Conservation (phyloP, 2,888 invertebrate genomes). For the Lathronympha strigana region DNA sequence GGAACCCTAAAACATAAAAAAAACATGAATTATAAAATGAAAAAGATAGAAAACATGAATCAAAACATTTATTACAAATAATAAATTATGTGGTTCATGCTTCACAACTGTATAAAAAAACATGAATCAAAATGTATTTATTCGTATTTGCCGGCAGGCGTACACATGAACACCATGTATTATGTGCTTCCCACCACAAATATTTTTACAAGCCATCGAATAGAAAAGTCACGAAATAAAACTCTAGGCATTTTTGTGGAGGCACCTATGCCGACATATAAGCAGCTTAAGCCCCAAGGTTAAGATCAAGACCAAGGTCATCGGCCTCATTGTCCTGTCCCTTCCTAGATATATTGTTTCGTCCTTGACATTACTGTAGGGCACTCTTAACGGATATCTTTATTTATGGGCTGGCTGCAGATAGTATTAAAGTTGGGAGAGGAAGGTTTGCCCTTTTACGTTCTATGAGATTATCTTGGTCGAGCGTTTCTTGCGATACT, state of each 20-base stretch:
- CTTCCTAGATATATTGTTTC: constrained; percentile 21
- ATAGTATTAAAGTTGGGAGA: constrained; percentile 23
- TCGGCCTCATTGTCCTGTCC: constrained; percentile 17
- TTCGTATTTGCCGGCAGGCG: too few relatives aligned
- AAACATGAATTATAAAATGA: too few relatives aligned
- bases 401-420: constrained; percentile 23
- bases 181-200: too few relatives aligned
- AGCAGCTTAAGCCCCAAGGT: constrained; percentile 15
- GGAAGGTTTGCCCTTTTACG: constrained; percentile 14
- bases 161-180: too few relatives aligned
- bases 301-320: constrained; percentile 13
- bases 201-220: too few relatives aligned
- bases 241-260: not conserved
- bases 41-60: too few relatives aligned
- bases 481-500: not conserved
- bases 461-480: constrained; percentile 11
- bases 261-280: not conserved
- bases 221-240: too few relatives aligned
- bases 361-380: constrained; percentile 23
- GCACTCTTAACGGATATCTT: constrained; percentile 25
- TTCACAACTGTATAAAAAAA: too few relatives aligned
- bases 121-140: too few relatives aligned
- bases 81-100: too few relatives aligned
- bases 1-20: too few relatives aligned
- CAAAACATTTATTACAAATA: too few relatives aligned